phyloP scores from a whole-genome alignment of 2,888 invertebrate species.

The Polyommatus icarus region DNA sequence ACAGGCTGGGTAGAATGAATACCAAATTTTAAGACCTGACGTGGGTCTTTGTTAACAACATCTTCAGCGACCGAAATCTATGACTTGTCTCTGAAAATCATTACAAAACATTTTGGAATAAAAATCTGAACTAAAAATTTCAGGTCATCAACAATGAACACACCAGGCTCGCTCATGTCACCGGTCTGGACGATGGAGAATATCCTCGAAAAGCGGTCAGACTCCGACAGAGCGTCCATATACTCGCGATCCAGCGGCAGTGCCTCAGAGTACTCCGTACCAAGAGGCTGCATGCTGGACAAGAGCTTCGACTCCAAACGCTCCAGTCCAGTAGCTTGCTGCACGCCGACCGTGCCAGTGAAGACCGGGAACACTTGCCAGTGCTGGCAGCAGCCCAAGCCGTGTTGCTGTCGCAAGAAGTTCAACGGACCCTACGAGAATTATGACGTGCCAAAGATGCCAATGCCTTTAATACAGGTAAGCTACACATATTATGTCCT shows the following conservation, averaged over 20 bases:
- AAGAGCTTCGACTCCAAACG: slow-evolving; percentile 77
- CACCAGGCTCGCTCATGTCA: slow-evolving; percentile 74
- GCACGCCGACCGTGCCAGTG: slow-evolving; percentile 82
- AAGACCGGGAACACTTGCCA: slow-evolving; percentile 66
- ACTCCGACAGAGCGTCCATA: slow-evolving; percentile 83
- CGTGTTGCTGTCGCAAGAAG: slow-evolving; percentile 67
- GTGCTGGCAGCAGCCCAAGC: slow-evolving; percentile 66
- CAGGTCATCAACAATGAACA: slow-evolving; percentile 82
- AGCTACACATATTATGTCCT: not conserved
- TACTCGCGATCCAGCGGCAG: slow-evolving; percentile 84
- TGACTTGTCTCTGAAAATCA: not conserved
- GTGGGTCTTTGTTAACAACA: not conserved
- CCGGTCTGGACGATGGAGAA: slow-evolving; percentile 82
- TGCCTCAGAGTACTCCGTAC: slow-evolving; percentile 84
- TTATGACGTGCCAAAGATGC: slow-evolving; percentile 89
- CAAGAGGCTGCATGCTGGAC: slow-evolving; percentile 68
- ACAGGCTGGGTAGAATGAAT: not conserved
- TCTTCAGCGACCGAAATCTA: not conserved
- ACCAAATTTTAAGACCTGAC: not conserved
- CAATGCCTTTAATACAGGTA: slow-evolving; percentile 77
- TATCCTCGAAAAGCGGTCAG: slow-evolving; percentile 70
- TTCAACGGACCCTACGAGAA: slow-evolving; percentile 85
- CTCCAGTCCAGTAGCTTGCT: slow-evolving; percentile 66
- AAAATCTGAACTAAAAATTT: slow-evolving; percentile 40
- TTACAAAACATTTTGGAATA: no score